These are phyloP conservation scores for Xiphophorus couchianus DNA, from an alignment of 2,113 vertebrate species.

Conservation along the genomic window DNA sequence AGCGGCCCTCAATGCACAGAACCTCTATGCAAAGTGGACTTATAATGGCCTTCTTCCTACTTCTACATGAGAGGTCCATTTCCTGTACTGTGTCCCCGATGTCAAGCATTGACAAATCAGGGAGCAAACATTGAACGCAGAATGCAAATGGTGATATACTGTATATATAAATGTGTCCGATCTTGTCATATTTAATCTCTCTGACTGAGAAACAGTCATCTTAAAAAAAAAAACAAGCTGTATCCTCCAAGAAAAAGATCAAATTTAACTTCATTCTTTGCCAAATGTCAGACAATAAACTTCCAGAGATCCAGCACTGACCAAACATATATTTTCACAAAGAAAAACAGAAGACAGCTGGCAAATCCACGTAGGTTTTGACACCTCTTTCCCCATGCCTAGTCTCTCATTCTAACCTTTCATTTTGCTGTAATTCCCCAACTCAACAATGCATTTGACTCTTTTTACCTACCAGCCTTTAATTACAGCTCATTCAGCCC, in stretches of 20 bases:
- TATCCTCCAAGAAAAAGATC: slow-evolving; percentile 68
- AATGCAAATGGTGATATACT: not conserved
- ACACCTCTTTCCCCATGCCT: not conserved
- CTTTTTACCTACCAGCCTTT: slow-evolving; percentile 48
- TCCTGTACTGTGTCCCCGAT: slow-evolving; percentile 38
- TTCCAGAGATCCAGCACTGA: slow-evolving; percentile 29
- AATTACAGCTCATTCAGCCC: slow-evolving; percentile 51
- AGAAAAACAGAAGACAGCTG: slow-evolving; percentile 15
- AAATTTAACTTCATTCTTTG: slow-evolving; percentile 44
- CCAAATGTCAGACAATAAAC: slow-evolving; percentile 56
- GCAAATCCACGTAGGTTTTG: no score
- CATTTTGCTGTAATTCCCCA: slow-evolving; percentile 5
- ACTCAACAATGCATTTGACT: slow-evolving; percentile 41
- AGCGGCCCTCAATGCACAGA: no score
- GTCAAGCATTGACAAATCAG: slow-evolving; percentile 31
- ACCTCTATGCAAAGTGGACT: no score
- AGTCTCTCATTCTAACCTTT: not conserved
- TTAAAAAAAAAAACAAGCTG: slow-evolving; percentile 48
- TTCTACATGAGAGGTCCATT: slow-evolving; percentile 17
- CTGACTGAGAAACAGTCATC: slow-evolving; percentile 26
- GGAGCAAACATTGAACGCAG: slow-evolving; percentile 35
- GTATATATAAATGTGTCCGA: slow-evolving; percentile 40
- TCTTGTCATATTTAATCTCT: slow-evolving; percentile 44
- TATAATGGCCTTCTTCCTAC: no score
- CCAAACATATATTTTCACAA: slow-evolving; percentile 25